Percentiles rank a stretch among this genome's conserved stretches.
phyloP scores from a whole-genome alignment of 2,888 invertebrate genomes.

The Dolichopus griseipennis region DNA sequence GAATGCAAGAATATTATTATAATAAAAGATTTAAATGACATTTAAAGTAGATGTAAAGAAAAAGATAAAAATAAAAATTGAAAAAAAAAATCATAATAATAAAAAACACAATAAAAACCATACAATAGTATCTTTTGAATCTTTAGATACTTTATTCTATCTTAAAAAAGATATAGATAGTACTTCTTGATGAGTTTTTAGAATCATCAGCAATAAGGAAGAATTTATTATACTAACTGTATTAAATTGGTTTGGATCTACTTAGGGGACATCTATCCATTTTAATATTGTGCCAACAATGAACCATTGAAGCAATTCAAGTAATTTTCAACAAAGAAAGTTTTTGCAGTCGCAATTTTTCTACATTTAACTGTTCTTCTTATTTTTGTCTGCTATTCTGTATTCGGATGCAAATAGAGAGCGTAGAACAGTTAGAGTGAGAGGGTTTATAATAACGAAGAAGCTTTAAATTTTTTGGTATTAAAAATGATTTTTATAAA shows the following conservation, averaged over 20 bases:
- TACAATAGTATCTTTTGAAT: neutral
- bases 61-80: neutral
- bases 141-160: neutral
- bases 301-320: neutral
- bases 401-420: no score
- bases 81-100: neutral
- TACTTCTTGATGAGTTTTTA: neutral
- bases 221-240: neutral
- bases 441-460: neutral
- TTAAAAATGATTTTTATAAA: neutral
- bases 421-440: no score
- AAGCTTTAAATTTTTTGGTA: neutral
- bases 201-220: neutral
- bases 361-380: no score
- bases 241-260: neutral
- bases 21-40: conserved; percentile 4
- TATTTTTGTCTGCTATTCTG: no score
- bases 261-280: neutral
- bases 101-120: neutral
- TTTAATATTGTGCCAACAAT: neutral
- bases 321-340: neutral
- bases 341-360: no score
- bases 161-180: neutral
- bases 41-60: neutral
- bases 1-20: neutral